phyloP scores from a whole-genome alignment of 2,113 vertebrate species.

The Athene cunicularia region DNA sequence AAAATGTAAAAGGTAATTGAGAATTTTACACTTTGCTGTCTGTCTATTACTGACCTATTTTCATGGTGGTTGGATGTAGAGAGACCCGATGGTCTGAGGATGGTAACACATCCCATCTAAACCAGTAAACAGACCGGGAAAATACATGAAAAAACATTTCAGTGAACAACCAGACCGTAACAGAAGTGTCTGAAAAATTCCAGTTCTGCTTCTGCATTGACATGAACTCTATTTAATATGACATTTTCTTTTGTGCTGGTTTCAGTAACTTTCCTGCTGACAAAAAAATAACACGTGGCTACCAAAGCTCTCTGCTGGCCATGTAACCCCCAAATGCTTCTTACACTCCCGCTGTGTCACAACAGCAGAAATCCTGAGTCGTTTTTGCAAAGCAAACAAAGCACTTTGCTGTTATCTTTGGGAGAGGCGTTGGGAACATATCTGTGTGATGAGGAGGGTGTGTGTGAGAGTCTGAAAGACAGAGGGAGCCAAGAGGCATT shows the following conservation, averaged over 20 bases:
- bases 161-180: not conserved
- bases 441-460: not conserved
- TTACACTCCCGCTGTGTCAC: not conserved
- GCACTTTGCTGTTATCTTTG: slow-evolving; percentile 4
- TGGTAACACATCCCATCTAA: not conserved
- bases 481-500: slow-evolving; percentile 34
- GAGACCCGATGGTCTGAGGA: not conserved
- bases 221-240: not conserved
- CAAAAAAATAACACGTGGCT: not conserved
- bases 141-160: not conserved
- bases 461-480: slow-evolving; percentile 13
- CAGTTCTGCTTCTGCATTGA: not conserved
- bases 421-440: not conserved
- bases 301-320: not conserved
- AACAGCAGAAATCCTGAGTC: not conserved
- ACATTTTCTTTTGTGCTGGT: slow-evolving; percentile 28
- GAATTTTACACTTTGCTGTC: not conserved
- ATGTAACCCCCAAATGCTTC: not conserved
- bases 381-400: not conserved
- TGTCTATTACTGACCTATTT: not conserved
- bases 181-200: slow-evolving; percentile 1
- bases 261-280: not conserved
- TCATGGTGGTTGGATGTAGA: not conserved
- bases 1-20: not conserved
- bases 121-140: not conserved